Base-by-base conservation (phyloP, 2,888 invertebrate genomes). In the Chalcosyrphus nemorum region DNA sequence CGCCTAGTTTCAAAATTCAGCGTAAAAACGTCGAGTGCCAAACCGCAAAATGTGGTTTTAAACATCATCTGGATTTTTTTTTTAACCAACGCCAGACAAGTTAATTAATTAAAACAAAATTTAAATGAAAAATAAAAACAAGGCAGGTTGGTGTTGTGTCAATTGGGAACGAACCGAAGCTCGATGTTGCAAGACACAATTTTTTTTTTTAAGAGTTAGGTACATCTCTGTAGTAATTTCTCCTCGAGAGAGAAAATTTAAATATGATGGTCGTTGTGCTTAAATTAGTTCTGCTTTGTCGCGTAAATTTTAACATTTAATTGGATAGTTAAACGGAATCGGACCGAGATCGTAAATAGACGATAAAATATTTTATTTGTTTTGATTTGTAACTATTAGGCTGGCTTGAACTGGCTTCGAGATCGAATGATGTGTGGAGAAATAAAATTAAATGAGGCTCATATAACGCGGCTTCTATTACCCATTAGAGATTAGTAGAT, bases 21-120 rank as follows among this genome's bases (percentile, higher is more conserved):
- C 15, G 6, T 50, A 47, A 35, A 24, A 35, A 5, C 52, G 13
- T 52, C 15, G 11, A 45, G 38, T 29, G 15, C 32, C 9, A 59
- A 68, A 76, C 66, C 66, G 43, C 76, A 76, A 65, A 68, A 75
- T 66, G 13, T 66, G 19, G 56, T 45, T 11, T 4, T 50, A n/a
- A 70, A 19, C 17, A 57, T 19, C 41, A 78, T 41, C 65, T 71
- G 71, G 71, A 78, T 72, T 71, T 65, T 65, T 72, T 71, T 65
- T 65, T 56, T 47, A 43, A 59, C 45, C 3, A 65, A 15, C 66
- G 45, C 9, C 41, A 57, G 50, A 72, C 78, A 43, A 71, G 78
- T 71, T 78, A 78, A 78, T 78, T 78, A 78, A 78, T 65, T 78
- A 32, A 50, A 78, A 5, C n/a, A n/a, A 52, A 71, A 63, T 54